Base-by-base conservation (phyloP, 1,140 invertebrate genomes). In the Grapholita molesta region DNA sequence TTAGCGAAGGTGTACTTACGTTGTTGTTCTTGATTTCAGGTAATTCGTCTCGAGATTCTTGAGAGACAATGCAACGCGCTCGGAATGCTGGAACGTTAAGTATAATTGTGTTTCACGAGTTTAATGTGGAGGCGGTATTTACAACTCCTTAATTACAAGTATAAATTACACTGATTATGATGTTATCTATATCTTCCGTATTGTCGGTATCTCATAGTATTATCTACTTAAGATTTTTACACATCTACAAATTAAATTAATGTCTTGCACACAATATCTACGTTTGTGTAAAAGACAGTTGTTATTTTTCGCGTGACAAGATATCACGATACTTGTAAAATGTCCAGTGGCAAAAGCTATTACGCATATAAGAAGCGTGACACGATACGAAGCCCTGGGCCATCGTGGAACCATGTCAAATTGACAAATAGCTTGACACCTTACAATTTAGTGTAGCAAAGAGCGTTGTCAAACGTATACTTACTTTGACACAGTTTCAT, bases 261-360 rank as follows among this genome's bases (percentile, higher is more conserved):
- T n/a, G n/a, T n/a, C n/a, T n/a, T n/a, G n/a, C n/a, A n/a, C n/a
- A n/a, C n/a, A n/a, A n/a, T n/a, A n/a, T n/a, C n/a, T n/a, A 3
- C 28, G 35, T 11, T 12, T 38, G 35, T 38, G n/a, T n/a, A 6
- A 38, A 38, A 15, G 15, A 38, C 35, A 38, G 35, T 38, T n/a
- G 35, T 4, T 38, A 48, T 48, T 9, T 21, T 5, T 48, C 1
- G 42, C 42, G 42, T 48, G 42, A 48, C 42, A n/a, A 48, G 42
- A 18, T 48, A 18, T 48, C 18, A 48, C 42, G 42, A 48, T 9
- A 48, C 7, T 48, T 48, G 42, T 48, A 48, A 48, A 48, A 48
- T 48, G 42, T 48, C 42, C 42, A 48, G 42, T 48, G 42, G 42
- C 42, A 48, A 48, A 38, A 48, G 42, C 42, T 48, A 48, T 48